phyloP scores from a whole-genome alignment of 2,888 invertebrate genomes.

The Pollenia griseotomentosa region DNA sequence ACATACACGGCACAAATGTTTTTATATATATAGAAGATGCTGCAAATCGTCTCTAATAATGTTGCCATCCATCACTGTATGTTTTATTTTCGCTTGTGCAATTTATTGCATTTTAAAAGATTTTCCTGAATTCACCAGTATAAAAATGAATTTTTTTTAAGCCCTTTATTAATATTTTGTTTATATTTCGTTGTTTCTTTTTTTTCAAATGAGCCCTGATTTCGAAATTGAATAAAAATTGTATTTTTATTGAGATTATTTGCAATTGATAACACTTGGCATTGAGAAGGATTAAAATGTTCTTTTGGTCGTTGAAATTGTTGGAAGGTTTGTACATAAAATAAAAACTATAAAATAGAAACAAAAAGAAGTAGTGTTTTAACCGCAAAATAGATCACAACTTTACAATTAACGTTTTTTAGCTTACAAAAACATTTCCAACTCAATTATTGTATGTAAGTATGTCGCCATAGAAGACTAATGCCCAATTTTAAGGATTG shows the following conservation, averaged over 20 bases:
- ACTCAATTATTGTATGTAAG: too few species aligned
- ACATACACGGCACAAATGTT: too few species aligned
- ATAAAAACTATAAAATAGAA: background rate
- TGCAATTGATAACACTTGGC: constrained; percentile 28
- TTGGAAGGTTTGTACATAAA: background rate
- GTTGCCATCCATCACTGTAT: too few species aligned
- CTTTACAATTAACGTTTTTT: too few species aligned
- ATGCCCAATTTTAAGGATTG: too few species aligned
- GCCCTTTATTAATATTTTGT: background rate
- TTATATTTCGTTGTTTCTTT: background rate
- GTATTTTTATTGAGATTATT: constrained; percentile 19
- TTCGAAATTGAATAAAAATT: background rate
- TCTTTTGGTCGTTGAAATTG: background rate
- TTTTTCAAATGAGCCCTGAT: background rate
- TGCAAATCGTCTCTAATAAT: too few species aligned
- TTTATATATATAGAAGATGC: too few species aligned
- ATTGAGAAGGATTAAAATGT: background rate
- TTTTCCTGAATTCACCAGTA: background rate
- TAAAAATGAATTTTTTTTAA: background rate
- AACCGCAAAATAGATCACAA: too few species aligned
- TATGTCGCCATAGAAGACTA: too few species aligned
- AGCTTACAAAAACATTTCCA: too few species aligned
- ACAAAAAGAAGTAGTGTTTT: too few species aligned
- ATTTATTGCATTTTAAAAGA: constrained; percentile 17
- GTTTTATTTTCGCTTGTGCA: too few species aligned